Conservation (phyloP, 2,888 invertebrate species). For the Agonopterix subpropinquella region DNA sequence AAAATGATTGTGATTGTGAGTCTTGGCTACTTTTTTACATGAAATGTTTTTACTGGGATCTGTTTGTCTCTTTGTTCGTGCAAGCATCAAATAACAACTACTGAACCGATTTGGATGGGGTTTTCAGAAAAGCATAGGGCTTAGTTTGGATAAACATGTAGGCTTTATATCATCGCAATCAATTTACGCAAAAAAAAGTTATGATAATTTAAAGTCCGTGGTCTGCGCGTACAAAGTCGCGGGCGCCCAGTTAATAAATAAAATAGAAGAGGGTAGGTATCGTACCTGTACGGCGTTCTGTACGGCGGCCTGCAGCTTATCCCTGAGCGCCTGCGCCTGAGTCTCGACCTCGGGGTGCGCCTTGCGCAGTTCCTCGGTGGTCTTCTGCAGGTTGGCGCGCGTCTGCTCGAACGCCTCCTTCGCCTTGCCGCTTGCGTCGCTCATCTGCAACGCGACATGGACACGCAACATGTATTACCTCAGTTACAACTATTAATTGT, state of each 20-base stretch:
- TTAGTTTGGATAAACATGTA: no score
- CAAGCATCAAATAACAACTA: no score
- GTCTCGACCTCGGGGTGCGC: conserved; percentile 61
- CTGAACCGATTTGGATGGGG: no score
- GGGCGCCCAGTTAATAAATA: neutral
- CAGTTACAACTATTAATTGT: no score
- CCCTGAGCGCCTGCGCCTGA: conserved; percentile 41
- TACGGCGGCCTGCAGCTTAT: conserved; percentile 45
- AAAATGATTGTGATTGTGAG: no score
- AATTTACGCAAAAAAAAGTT: no score
- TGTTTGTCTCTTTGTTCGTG: no score
- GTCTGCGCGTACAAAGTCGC: neutral
- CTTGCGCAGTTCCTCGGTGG: conserved; percentile 48
- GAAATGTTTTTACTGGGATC: no score
- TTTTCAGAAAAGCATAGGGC: no score
- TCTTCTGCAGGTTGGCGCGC: conserved; percentile 37
- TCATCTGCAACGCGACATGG: conserved; percentile 23
- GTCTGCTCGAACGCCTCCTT: conserved; percentile 51
- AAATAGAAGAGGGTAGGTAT: neutral
- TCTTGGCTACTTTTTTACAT: no score
- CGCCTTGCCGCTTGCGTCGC: conserved; percentile 56
- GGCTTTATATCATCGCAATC: no score
- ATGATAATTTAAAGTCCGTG: no score
- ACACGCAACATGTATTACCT: neutral
- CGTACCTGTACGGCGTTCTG: conserved; percentile 41